Evolutionary conservation across 2,113 vertebrate genomes (phyloP), one percentile per base, ranked within the genome.

Genomic region (Lasiurus cinereus): DNA sequence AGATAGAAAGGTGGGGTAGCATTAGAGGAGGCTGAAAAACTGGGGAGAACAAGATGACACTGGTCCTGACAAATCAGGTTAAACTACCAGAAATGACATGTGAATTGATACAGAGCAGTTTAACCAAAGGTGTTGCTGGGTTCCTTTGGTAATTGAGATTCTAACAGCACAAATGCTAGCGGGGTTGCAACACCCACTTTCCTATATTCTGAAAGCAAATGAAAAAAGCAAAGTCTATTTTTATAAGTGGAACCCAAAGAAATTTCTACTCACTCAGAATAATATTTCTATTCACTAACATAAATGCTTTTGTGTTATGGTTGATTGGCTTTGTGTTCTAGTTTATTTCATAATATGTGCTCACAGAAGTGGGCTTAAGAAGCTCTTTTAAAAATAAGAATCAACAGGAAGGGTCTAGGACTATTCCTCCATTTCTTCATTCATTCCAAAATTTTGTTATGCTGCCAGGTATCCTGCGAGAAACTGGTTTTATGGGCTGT

Each of bases 41-140:
- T 74, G 5, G n/a, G 50, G 33, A 54, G 76, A 33, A 80, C 24
- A 52, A 64, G 66, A 43, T 52, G 19, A 72, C 5, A 43, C 52
- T 18, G 48, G 54, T n/a, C 16, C 43, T 88, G 52, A 52, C 19
- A 88, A 67, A 16, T 22, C 22, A 88, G 91, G 74, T 79, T 94
- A 90, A 91, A 88, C 74, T 64, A 56, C 59, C 90, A 95, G 67
- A 82, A 91, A 92, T 93, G 90, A 92, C 59, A 74, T 77, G 46
- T 67, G 83, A 94, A 72, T 95, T 74, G 69, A 93, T 66, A 88
- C 46, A 59, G 24, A 70, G 91, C 27, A 82, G 1, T 59, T 91
- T 87, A 80, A 77, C 14, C 82, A 59, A 73, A 7, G 18, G 54
- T 39, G 12, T 46, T 95, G 22, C 50, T 80, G 54, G 3, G 70